Base-by-base conservation (phyloP, 2,888 invertebrate genomes). In the Melinaea marsaeus region DNA sequence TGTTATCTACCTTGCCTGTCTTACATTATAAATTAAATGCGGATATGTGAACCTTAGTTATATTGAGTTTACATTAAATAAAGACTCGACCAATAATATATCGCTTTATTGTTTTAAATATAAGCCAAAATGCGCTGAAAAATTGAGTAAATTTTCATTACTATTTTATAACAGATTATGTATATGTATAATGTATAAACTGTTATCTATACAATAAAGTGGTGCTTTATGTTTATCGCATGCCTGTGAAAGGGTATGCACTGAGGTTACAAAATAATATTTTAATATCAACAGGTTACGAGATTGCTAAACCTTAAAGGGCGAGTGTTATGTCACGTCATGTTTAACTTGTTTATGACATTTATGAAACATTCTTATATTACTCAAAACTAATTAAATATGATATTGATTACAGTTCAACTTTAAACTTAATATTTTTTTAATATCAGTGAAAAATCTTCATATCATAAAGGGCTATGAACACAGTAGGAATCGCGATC, bases 201-300 rank as follows among this genome's bases (percentile, higher is more conserved):
- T n/a, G n/a, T n/a, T 33, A 32, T 32, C 32, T 51, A 32, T 51
- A 51, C 9, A 32, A 32, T 55, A 47, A 13, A 45, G 47, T 55
- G 33, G 22, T 37, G 37, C 11, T n/a, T 48, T 57, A 51, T 45
- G 54, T 37, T 58, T 55, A 62, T 58, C 58, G 54, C 35, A 5
- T 13, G 42, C 37, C 11, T 42, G 48, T 60, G 63, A 61, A 67
- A 57, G 62, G 33, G 48, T 5, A 33, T 5, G 54, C 34, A 63
- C 57, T 48, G 58, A 63, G 70, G 68, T 65, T 67, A 58, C 60
- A 60, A 63, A 66, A 59, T 65, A 61, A 66, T 68, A 69, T 66
- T 57, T 69, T 67, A 61, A 67, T 64, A 67, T 68, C 65, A 68
- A 62, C 69, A 62, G 57, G 65, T 71, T 69, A 48, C 67, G 45